Percentiles rank a stretch among this genome's conserved stretches.
Evolutionary conservation across 2,113 vertebrate species (phyloP).

Genomic region (Fregata magnificens): DNA sequence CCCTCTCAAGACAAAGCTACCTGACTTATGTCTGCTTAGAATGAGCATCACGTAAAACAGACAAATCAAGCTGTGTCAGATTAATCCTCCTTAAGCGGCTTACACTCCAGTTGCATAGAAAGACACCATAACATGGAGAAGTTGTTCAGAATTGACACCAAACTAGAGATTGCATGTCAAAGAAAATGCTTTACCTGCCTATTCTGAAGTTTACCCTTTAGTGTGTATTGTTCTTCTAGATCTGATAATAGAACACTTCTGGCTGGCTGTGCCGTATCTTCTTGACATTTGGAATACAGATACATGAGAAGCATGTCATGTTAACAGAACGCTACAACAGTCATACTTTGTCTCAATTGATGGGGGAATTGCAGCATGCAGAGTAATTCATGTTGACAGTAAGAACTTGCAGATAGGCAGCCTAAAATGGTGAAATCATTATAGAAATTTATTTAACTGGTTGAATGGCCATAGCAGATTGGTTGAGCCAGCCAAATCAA

Average conservation of each 20-base stretch:
- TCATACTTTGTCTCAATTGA: conserved; percentile 13
- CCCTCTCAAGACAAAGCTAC: background rate
- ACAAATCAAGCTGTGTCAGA: background rate
- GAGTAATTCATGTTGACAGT: conserved; percentile 41
- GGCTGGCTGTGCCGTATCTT: background rate
- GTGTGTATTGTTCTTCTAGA: background rate
- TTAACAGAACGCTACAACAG: conserved; percentile 1
- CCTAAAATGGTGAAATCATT: conserved; percentile 51
- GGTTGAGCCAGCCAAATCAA: conserved; percentile 3
- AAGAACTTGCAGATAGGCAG: conserved; percentile 56
- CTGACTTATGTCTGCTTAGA: background rate
- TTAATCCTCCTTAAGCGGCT: background rate
- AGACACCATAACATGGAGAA: background rate
- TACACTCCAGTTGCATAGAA: background rate
- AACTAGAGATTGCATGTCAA: background rate
- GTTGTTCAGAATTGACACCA: background rate
- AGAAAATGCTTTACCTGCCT: background rate
- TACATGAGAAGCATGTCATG: background rate
- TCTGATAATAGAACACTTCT: background rate
- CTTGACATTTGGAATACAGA: background rate
- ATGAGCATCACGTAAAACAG: background rate
- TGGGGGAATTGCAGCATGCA: conserved; percentile 8
- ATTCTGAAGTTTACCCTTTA: background rate
- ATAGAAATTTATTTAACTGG: conserved; percentile 53
- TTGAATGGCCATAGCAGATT: conserved; percentile 4